Evolutionary conservation across 1,140 invertebrate genomes (phyloP).

Genomic region (Diorhabda elongata): DNA sequence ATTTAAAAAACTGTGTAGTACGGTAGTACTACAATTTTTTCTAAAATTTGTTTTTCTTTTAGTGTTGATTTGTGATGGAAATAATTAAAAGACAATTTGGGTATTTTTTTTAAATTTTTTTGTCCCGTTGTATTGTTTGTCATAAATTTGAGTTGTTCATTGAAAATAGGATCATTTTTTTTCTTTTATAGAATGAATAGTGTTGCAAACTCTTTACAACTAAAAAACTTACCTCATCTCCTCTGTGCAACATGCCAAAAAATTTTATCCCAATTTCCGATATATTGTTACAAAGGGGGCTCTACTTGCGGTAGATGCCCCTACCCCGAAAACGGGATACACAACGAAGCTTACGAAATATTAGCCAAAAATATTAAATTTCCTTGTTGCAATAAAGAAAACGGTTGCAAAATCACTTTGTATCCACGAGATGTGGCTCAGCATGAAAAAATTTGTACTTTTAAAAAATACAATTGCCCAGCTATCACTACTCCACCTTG

Average conservation of each 20-base stretch:
- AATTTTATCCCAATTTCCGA: conserved; percentile 24
- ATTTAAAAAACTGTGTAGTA: too few species aligned
- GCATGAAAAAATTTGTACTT: conserved; percentile 25
- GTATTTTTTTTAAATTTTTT: too few species aligned
- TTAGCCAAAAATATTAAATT: conserved; percentile 22
- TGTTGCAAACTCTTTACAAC: conserved; percentile 2
- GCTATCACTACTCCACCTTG: conserved; percentile 6
- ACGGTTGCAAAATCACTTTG: conserved; percentile 21
- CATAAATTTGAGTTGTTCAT: too few species aligned
- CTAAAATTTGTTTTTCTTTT: too few species aligned
- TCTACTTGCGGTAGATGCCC: conserved; percentile 26
- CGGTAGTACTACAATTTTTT: too few species aligned
- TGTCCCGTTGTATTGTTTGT: too few species aligned
- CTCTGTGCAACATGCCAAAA: conserved; percentile 21
- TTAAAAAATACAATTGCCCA: conserved; percentile 17
- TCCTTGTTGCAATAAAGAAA: conserved; percentile 21
- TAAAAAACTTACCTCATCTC: neutral
- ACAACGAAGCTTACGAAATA: conserved; percentile 20
- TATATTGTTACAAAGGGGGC: conserved; percentile 9
- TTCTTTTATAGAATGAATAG: too few species aligned
- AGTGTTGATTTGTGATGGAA: too few species aligned
- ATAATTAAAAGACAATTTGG: too few species aligned
- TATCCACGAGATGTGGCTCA: conserved; percentile 18
- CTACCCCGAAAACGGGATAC: conserved; percentile 4
- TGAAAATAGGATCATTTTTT: too few species aligned